Evolutionary conservation across 1,140 invertebrate species (phyloP).

Genomic region (Drosophila paulistorum): DNA sequence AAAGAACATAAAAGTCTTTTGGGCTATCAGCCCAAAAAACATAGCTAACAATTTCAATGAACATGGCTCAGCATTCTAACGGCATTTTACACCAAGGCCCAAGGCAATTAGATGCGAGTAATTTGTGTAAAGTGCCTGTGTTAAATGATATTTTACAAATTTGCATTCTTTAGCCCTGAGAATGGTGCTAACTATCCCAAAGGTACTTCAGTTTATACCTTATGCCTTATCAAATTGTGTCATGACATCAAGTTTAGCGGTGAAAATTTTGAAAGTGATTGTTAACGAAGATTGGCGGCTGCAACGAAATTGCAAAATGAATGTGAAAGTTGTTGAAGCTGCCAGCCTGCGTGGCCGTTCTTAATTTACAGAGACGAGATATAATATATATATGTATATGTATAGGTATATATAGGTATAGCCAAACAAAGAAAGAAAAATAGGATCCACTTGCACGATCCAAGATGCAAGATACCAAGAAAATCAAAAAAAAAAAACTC

Average conservation of each 20-base stretch:
- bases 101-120: constrained; percentile 70
- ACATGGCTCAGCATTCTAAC: constrained; percentile 56
- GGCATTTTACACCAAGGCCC: constrained; percentile 34
- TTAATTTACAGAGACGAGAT: not conserved
- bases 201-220: no score
- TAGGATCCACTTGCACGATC: constrained; percentile 9
- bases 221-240: constrained; percentile 30
- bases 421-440: not conserved
- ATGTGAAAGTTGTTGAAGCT: constrained; percentile 70
- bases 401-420: not conserved
- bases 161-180: constrained; percentile 53
- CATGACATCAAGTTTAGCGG: constrained; percentile 43
- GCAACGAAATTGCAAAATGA: constrained; percentile 66
- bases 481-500: not conserved
- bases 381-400: not conserved
- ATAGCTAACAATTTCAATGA: constrained; percentile 59
- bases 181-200: constrained; percentile 49
- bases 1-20: constrained; percentile 45
- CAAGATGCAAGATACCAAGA: constrained; percentile 1
- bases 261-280: constrained; percentile 66
- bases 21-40: constrained; percentile 39
- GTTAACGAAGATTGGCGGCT: constrained; percentile 58
- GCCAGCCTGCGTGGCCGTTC: constrained; percentile 27
- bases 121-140: constrained; percentile 33
- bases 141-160: constrained; percentile 31